Conservation (phyloP, 2,888 invertebrate species). For the Frankliniella fusca region DNA sequence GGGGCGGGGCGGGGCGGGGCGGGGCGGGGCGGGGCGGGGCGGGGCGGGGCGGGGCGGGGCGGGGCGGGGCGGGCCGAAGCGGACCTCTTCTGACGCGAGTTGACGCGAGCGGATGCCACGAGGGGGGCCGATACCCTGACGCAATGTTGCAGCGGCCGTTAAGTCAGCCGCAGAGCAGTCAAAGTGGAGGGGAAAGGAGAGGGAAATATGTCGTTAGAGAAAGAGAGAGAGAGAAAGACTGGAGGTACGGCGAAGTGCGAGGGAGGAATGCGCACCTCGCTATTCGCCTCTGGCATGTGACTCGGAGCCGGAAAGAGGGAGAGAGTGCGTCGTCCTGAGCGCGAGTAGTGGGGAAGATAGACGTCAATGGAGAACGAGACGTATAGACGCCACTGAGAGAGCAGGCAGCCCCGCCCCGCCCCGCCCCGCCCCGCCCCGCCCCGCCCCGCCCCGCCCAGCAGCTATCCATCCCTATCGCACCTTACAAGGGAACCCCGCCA, state of each 20-base stretch:
- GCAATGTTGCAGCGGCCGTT: background rate
- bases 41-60: background rate
- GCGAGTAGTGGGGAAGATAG: too few species aligned
- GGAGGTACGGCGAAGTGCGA: background rate
- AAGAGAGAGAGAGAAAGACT: background rate
- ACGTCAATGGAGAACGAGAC: too few species aligned
- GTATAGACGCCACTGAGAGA: too few species aligned
- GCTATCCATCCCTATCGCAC: too few species aligned
- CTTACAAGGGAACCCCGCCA: too few species aligned
- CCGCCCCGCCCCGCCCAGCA: too few species aligned
- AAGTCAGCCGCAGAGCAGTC: background rate
- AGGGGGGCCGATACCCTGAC: background rate
- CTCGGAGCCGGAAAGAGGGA: too few species aligned
- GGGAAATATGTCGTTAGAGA: background rate
- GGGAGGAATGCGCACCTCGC: background rate
- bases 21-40: slow-evolving; percentile 9
- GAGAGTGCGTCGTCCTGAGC: too few species aligned
- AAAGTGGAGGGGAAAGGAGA: background rate
- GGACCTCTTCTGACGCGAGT: background rate
- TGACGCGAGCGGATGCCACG: background rate
- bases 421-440: too few species aligned
- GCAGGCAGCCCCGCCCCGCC: too few species aligned
- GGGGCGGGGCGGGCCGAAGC: background rate
- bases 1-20: background rate
- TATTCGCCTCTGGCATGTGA: too few species aligned